Conservation (phyloP, 2,888 invertebrate genomes). For the Hedya salicella region DNA sequence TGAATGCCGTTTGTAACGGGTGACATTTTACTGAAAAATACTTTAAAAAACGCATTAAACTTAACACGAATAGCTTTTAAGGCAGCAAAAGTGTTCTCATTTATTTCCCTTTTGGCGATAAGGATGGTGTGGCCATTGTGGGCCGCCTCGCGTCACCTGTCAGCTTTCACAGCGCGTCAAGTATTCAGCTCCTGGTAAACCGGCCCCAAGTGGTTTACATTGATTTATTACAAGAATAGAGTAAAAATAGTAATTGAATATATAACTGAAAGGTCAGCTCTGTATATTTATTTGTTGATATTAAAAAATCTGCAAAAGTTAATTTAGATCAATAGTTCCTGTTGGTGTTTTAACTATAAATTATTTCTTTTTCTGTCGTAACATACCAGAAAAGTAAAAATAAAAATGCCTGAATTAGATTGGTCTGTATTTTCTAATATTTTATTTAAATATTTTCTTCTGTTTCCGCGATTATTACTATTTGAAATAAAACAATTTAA, state of each 20-base stretch:
- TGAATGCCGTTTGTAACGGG: not conserved
- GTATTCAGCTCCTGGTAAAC: conserved; percentile 53
- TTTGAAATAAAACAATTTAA: too few species aligned
- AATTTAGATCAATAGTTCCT: too few species aligned
- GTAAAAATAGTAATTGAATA: not conserved
- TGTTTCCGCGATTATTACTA: too few species aligned
- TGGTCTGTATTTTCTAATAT: too few species aligned
- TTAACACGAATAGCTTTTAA: conserved; percentile 63
- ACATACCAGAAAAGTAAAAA: too few species aligned
- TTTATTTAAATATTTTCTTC: too few species aligned
- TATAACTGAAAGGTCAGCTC: too few species aligned
- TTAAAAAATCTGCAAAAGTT: too few species aligned
- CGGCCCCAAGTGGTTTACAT: conserved; percentile 53
- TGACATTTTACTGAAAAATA: not conserved
- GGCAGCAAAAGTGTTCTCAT: conserved; percentile 72
- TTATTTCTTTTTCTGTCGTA: too few species aligned
- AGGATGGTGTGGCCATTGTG: conserved; percentile 68
- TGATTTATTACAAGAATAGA: conserved; percentile 51
- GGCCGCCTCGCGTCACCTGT: conserved; percentile 69
- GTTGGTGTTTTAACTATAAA: too few species aligned
- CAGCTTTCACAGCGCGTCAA: conserved; percentile 64
- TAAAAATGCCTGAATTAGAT: too few species aligned
- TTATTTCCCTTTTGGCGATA: conserved; percentile 77
- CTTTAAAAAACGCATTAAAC: conserved; percentile 55
- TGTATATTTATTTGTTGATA: too few species aligned